Conservation (phyloP, 1,140 invertebrate species). For the Zophobas morio region DNA sequence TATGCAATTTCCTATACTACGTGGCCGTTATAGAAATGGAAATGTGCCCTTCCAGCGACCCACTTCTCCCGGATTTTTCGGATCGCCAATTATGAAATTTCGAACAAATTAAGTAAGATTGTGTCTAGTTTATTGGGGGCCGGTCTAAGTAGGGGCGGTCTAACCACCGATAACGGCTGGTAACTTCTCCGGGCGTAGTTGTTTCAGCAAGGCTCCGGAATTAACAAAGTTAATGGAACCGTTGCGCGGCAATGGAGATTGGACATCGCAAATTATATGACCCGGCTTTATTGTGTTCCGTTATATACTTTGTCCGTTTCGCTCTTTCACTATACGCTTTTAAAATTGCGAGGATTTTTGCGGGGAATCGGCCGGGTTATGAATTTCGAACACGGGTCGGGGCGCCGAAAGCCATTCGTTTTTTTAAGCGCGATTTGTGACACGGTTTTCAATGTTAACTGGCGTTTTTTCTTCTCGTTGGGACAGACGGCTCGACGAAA, state of each 20-base stretch:
- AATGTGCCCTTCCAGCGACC: constrained; percentile 14
- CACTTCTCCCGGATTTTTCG: too few relatives aligned
- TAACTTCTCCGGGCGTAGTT: constrained; percentile 42
- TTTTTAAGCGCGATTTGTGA: constrained; percentile 13
- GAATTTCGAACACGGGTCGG: constrained; percentile 15
- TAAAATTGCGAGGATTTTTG: constrained; percentile 36
- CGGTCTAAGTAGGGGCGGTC: constrained; percentile 28
- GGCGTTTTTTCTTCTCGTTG: too few relatives aligned
- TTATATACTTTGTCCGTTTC: constrained; percentile 23
- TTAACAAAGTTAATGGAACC: constrained; percentile 49
- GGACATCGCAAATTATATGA: constrained; percentile 49
- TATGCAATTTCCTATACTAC: constrained; percentile 40
- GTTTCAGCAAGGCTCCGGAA: constrained; percentile 42
- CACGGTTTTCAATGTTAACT: neutral
- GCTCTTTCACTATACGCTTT: constrained; percentile 26
- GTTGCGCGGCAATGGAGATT: constrained; percentile 46
- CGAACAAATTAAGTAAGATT: constrained; percentile 46
- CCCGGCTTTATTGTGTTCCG: constrained; percentile 42
- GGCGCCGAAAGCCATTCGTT: constrained; percentile 8
- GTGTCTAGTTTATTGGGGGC: constrained; percentile 36
- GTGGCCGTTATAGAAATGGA: constrained; percentile 40
- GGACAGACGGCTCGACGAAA: too few relatives aligned
- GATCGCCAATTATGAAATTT: constrained; percentile 27
- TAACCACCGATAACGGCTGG: constrained; percentile 43
- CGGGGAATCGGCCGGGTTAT: constrained; percentile 15